Percentiles rank a stretch among this genome's conserved stretches.
These are phyloP conservation scores for Archivesica marissinica DNA, from an alignment of 1,140 invertebrate genomes.

Conservation along the genomic window DNA sequence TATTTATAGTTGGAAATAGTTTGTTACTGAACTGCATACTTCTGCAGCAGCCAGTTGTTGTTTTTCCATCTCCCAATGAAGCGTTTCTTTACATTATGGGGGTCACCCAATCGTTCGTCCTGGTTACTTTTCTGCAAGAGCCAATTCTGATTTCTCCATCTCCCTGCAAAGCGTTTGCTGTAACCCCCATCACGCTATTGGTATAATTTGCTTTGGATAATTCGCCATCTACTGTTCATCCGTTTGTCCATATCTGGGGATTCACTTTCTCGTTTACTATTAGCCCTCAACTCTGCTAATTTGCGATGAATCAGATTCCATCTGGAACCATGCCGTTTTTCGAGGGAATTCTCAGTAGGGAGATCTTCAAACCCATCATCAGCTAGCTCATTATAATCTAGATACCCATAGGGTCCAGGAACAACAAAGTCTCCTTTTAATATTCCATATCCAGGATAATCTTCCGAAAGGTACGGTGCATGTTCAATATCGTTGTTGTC, in stretches of 20 bases:
- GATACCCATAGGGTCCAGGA: not conserved
- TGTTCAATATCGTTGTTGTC: not conserved
- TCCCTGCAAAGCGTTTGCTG: not conserved
- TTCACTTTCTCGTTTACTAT: not conserved
- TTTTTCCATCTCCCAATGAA: too few species aligned
- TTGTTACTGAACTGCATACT: too few species aligned
- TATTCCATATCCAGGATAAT: not conserved
- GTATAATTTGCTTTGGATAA: constrained; percentile 31
- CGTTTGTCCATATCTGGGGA: not conserved
- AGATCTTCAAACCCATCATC: not conserved
- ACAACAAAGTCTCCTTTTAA: constrained; percentile 10
- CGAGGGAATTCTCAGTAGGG: not conserved
- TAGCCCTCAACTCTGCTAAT: not conserved
- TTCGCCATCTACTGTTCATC: constrained; percentile 6
- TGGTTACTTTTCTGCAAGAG: not conserved
- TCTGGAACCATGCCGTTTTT: constrained; percentile 28
- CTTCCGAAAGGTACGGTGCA: not conserved
- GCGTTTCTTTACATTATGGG: not conserved
- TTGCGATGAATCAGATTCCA: constrained; percentile 31
- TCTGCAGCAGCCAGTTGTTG: too few species aligned
- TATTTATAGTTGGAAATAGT: too few species aligned
- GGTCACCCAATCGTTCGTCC: not conserved
- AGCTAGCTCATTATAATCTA: not conserved
- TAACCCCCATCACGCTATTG: not conserved
- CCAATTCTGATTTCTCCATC: constrained; percentile 20